Evolutionary conservation across 2,113 vertebrate genomes (phyloP).

Genomic region (Cyrtonyx montezumae): DNA sequence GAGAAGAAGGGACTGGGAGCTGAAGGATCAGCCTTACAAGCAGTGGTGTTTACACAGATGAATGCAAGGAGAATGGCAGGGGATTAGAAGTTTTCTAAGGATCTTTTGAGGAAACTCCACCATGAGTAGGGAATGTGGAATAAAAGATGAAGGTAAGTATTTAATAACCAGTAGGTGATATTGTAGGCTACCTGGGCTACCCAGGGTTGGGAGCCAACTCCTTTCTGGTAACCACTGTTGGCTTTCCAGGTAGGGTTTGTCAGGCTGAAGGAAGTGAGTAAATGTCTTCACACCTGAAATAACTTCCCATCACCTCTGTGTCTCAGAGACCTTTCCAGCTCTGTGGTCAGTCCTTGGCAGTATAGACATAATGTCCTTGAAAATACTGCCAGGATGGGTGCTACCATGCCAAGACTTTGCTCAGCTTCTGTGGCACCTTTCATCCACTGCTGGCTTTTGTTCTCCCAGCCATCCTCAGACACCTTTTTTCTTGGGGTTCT

Average conservation of each 20-base stretch:
- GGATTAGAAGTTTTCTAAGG: neutral
- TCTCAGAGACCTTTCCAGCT: neutral
- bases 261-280: neutral
- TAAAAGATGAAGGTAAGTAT: neutral
- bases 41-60: neutral
- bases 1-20: neutral
- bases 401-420: neutral
- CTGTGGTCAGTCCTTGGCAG: neutral
- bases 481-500: neutral
- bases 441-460: neutral
- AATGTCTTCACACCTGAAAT: neutral
- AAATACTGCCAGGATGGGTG: neutral
- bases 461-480: neutral
- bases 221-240: neutral
- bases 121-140: neutral
- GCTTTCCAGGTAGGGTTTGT: neutral
- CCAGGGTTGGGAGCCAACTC: neutral
- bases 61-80: neutral
- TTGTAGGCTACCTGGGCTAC: rapidly evolving
- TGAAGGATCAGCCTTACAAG: neutral
- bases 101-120: neutral
- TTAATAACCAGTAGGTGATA: neutral
- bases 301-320: rapidly evolving
- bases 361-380: neutral
- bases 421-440: neutral